Conservation (phyloP, 2,797 vertebrate species). For the Argya squamiceps region DNA sequence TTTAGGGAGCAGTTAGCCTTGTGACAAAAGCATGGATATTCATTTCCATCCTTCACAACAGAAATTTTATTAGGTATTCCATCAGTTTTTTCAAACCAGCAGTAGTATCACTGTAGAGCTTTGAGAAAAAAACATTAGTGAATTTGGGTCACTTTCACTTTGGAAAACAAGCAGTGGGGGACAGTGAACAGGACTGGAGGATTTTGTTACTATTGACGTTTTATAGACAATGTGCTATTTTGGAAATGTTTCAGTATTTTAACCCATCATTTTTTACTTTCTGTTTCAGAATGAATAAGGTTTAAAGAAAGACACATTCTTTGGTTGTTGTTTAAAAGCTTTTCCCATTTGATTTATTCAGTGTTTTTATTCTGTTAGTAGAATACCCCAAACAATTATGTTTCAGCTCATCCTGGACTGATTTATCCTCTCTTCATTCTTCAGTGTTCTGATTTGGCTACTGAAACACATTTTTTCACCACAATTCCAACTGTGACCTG, state of each 20-base stretch:
- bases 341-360: constrained; percentile 7
- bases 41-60: not conserved
- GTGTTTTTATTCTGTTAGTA: not conserved
- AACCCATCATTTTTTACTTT: not conserved
- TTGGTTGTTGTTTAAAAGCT: not conserved
- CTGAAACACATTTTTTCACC: not conserved
- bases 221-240: not conserved
- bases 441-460: constrained; percentile 30
- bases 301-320: not conserved
- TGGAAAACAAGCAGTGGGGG: not conserved
- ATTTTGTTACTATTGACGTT: not conserved
- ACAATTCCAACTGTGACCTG: not conserved
- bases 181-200: not conserved
- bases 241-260: not conserved
- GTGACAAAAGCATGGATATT: not conserved
- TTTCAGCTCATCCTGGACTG: constrained; percentile 10
- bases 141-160: not conserved
- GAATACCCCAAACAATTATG: not conserved
- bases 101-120: not conserved
- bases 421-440: constrained; percentile 6
- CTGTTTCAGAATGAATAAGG: not conserved
- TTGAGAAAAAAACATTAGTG: not conserved
- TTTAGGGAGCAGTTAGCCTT: not conserved
- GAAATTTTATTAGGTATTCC: not conserved
- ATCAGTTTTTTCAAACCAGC: not conserved